A percentile compares a stretch with the other conserved stretches of the same genome.
phyloP scores from a whole-genome alignment of 1,140 invertebrate genomes.

The Camponotus vicinus region DNA sequence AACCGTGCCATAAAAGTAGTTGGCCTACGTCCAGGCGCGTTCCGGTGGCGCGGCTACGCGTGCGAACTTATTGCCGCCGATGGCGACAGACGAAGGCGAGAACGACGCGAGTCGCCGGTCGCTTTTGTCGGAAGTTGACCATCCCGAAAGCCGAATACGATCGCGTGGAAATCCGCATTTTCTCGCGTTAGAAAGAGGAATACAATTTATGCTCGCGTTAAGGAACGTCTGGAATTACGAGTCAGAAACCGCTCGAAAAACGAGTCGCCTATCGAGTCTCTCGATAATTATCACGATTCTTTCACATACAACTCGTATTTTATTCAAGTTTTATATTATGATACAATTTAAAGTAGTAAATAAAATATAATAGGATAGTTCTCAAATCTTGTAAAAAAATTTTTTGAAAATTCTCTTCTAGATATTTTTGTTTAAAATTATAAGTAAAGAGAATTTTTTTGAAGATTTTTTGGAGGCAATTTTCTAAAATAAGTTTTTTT shows the following conservation, averaged over 20 bases:
- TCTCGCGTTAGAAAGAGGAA: not conserved
- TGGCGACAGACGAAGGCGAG: constrained; percentile 49
- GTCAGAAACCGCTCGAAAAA: not conserved
- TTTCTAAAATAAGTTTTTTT: too few species aligned
- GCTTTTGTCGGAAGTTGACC: constrained; percentile 68
- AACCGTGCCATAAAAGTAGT: constrained; percentile 68
- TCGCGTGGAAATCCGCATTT: constrained; percentile 33
- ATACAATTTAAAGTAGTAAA: not conserved
- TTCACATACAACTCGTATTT: not conserved
- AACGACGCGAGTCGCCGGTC: not conserved
- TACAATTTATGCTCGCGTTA: constrained; percentile 27
- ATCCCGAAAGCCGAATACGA: constrained; percentile 40
- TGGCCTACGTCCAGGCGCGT: constrained; percentile 74
- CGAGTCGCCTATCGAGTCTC: too few species aligned
- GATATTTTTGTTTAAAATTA: too few species aligned
- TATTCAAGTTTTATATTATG: not conserved
- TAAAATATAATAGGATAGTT: too few species aligned
- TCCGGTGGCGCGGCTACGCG: constrained; percentile 39
- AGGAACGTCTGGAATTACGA: constrained; percentile 18
- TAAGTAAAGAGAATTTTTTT: too few species aligned
- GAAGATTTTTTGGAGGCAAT: too few species aligned
- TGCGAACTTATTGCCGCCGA: constrained; percentile 73
- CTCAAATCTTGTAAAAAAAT: too few species aligned
- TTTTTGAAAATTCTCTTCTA: too few species aligned
- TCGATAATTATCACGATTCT: not conserved